Evolutionary conservation across 2,888 invertebrate species (phyloP), one percentile per base, ranked within the genome.

Genomic region (Platycheirus rosarum): DNA sequence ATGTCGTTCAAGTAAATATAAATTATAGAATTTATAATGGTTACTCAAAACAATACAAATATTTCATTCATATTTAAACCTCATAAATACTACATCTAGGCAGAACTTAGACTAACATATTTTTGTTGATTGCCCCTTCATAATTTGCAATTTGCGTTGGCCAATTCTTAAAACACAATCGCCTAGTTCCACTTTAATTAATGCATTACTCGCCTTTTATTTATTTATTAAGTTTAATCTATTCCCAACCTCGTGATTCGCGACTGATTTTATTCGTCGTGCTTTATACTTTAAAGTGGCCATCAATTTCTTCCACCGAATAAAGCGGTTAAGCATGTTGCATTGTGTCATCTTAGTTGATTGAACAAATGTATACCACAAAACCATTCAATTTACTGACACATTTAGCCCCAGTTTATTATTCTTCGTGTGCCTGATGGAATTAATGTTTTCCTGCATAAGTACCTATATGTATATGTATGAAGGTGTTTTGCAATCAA

Each of bases 341-440:
- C 71, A 66, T 73, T 78, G 60, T 73, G 65, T 49, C 42, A 71
- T 49, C 71, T 77, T 32, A 66, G 66, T 78, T 66, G 60, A 66
- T 73, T 73, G 23, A 66, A 32, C 8, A 32, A 32, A 66, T 66
- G 71, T 78, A 73, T 53, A 62, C 66, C 51, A 73, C 16, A 51
- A 32, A 78, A 73, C 60, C 65, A 73, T 78, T 66, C 26, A 44
- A 76, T 68, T 65, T 60, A 14, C 20, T 51, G 51, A 11, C 23
- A 29, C 11, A 53, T 42, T 51, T 51, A 29, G 18, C 40, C 37
- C 14, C 53, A 40, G 35, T 26, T 16, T 23, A 23, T 8, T 20
- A 16, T n/a, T 42, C 11, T 18, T 53, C 29, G 14, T 60, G 42
- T 37, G 32, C 14, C 32, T 23, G 44, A 32, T 53, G 16, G 9